Conservation (phyloP, 2,113 vertebrate genomes). For the Micromys minutus region DNA sequence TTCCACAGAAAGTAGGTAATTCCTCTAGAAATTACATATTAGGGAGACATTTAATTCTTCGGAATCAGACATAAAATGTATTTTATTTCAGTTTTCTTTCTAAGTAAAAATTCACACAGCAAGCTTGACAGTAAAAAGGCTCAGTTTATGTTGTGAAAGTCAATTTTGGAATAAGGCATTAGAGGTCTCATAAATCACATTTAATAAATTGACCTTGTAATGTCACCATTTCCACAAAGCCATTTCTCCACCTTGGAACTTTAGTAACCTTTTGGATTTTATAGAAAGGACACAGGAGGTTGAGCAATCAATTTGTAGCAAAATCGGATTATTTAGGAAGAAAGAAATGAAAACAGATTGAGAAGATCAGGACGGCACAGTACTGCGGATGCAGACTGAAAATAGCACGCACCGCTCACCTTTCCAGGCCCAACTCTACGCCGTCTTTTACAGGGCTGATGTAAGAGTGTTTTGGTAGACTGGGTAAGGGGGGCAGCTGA, state of each 20-base stretch:
- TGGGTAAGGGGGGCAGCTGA: neutral
- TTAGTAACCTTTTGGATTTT: slow-evolving; percentile 52
- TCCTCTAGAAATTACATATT: neutral
- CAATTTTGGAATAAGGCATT: slow-evolving; percentile 17
- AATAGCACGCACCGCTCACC: neutral
- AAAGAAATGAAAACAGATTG: slow-evolving; percentile 58
- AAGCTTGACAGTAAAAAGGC: neutral
- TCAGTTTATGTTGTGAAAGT: slow-evolving; percentile 40
- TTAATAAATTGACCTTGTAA: slow-evolving; percentile 49
- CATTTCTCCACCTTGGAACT: neutral
- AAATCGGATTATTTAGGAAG: slow-evolving; percentile 40
- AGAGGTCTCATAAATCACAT: slow-evolving; percentile 38
- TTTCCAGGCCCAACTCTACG: neutral
- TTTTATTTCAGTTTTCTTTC: slow-evolving; percentile 47
- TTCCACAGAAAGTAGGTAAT: neutral
- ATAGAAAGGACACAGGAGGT: slow-evolving; percentile 38
- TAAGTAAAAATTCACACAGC: slow-evolving; percentile 35
- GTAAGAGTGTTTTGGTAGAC: slow-evolving; percentile 26
- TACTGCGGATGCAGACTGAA: slow-evolving; percentile 24
- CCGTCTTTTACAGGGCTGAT: neutral
- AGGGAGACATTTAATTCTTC: slow-evolving; percentile 22
- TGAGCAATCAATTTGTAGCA: slow-evolving; percentile 48
- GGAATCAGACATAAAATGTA: slow-evolving; percentile 5
- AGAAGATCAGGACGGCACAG: slow-evolving; percentile 7
- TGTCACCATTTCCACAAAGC: slow-evolving; percentile 48